Conservation (phyloP, 2,113 vertebrate species). For the Tupaia chinensis region DNA sequence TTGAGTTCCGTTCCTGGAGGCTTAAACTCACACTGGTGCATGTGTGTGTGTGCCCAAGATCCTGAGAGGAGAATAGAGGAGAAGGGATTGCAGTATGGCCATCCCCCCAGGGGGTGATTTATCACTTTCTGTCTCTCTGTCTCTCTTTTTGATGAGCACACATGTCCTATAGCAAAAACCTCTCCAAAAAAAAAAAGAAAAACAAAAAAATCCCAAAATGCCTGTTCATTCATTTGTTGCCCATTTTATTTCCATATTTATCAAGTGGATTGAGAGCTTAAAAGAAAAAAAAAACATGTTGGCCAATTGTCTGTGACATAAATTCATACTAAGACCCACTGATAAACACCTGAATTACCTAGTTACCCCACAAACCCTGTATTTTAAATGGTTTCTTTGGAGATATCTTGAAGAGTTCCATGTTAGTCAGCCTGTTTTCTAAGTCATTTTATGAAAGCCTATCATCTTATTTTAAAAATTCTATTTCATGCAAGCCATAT, state of each 20-base stretch:
- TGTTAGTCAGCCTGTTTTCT: background rate
- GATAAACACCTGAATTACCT: background rate
- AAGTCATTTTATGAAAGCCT: background rate
- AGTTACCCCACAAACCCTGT: background rate
- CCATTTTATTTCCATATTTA: background rate
- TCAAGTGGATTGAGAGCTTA: background rate
- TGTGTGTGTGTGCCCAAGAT: no score
- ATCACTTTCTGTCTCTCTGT: no score
- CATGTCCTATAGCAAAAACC: no score
- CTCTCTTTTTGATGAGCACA: no score
- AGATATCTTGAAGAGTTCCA: background rate
- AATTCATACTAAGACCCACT: background rate
- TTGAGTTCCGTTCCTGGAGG: no score
- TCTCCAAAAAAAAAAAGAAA: no score
- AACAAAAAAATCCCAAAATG: no score
- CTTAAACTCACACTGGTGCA: no score
- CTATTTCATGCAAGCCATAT: background rate
- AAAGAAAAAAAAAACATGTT: background rate
- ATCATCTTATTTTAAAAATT: constrained; percentile 30
- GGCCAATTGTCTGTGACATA: background rate
- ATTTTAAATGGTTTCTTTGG: background rate
- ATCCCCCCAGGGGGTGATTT: no score
- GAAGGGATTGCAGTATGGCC: no score
- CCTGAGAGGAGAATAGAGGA: no score
- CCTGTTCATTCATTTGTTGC: background rate